Evolutionary conservation across 2,113 vertebrate genomes (phyloP).

Genomic region (Xenopus borealis): DNA sequence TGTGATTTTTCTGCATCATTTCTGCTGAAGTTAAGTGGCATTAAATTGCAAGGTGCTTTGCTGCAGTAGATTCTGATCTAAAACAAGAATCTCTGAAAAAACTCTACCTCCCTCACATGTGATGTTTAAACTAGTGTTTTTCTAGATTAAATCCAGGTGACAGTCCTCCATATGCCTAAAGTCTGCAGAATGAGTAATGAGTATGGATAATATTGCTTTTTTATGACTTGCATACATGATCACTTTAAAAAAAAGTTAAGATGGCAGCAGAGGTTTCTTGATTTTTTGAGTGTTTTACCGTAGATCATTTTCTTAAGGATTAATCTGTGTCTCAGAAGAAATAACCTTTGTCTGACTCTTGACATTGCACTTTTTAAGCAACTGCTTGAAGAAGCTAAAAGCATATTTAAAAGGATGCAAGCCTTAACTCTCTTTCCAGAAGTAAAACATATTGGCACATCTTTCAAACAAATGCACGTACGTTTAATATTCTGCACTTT

Average conservation of each 20-base stretch:
- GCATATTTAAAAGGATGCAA: not conserved
- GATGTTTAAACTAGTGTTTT: not conserved
- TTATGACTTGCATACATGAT: not conserved
- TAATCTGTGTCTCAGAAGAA: not conserved
- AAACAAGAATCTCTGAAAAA: too few species aligned
- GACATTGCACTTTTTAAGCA: not conserved
- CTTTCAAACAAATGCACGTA: constrained; percentile 4
- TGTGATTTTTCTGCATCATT: not conserved
- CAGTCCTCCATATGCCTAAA: not conserved
- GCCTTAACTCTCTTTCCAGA: not conserved
- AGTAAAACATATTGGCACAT: constrained; percentile 13
- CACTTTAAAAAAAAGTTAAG: not conserved
- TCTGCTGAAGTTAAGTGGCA: not conserved
- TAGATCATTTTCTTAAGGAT: not conserved
- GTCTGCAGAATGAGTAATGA: constrained; percentile 4
- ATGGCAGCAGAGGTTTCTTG: not conserved
- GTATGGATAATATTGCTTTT: constrained; percentile 1
- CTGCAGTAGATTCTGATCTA: too few species aligned
- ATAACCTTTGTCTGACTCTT: constrained; percentile 6
- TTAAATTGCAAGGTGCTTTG: too few species aligned
- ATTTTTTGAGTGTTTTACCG: not conserved
- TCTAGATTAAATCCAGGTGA: constrained; percentile 4
- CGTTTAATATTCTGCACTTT: constrained; percentile 12
- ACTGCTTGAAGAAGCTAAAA: constrained; percentile 9
- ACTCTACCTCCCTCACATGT: not conserved